These are phyloP conservation scores for Allobates femoralis DNA, from an alignment of 2,797 vertebrate genomes.

Conservation along the genomic window DNA sequence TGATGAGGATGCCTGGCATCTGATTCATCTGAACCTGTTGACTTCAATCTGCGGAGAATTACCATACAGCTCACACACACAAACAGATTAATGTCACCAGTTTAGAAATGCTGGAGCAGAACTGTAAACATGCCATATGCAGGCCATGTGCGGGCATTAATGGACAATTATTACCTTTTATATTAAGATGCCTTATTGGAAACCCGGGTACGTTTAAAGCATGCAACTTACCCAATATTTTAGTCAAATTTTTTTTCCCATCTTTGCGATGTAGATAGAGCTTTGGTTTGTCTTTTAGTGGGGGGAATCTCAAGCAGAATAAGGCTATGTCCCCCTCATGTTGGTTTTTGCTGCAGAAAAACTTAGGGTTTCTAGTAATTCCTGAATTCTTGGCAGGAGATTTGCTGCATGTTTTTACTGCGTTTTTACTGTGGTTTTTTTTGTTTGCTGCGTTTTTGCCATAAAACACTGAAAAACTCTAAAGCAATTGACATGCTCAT, in stretches of 20 bases:
- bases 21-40: constrained; percentile 54
- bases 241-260: not conserved
- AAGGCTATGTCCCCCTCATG: no score
- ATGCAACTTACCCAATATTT: not conserved
- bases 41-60: constrained; percentile 47
- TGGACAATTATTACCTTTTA: not conserved
- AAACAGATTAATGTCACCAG: constrained; percentile 32
- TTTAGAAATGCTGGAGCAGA: not conserved
- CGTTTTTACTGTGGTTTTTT: no score
- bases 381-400: no score
- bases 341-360: no score
- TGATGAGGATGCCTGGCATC: constrained; percentile 25
- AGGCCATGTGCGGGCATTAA: not conserved
- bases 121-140: not conserved
- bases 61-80: not conserved
- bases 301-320: not conserved
- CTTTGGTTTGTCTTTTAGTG: not conserved
- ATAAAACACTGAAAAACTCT: no score
- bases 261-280: not conserved
- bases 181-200: not conserved
- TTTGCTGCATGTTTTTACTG: no score
- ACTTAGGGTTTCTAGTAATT: no score
- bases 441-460: no score
- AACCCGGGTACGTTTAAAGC: not conserved
- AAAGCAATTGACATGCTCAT: no score